Conservation (phyloP, 2,797 vertebrate species). For the Clamator glandarius region DNA sequence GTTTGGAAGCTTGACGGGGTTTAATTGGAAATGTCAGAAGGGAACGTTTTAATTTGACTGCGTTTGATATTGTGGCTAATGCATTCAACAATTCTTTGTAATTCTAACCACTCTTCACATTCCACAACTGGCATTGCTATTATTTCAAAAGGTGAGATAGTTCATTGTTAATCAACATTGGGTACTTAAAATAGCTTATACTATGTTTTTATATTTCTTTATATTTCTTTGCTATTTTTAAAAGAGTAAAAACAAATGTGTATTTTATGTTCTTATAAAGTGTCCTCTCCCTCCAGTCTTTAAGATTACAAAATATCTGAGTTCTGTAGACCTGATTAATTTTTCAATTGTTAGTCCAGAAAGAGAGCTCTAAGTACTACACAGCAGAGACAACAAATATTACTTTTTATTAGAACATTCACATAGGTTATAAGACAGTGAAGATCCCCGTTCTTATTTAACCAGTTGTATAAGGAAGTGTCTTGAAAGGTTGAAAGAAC, state of each 20-base stretch:
- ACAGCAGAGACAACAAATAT: background rate
- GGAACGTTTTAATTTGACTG: conserved; percentile 69
- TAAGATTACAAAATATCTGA: background rate
- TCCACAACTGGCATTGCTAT: conserved; percentile 20
- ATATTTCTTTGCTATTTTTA: background rate
- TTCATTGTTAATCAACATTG: conserved; percentile 45
- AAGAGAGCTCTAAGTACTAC: background rate
- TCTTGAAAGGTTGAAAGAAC: background rate
- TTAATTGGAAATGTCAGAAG: conserved; percentile 73
- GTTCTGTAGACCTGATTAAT: accelerated
- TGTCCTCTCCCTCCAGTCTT: accelerated
- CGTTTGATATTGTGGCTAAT: conserved; percentile 65
- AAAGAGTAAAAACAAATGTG: background rate
- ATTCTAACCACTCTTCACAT: conserved; percentile 44
- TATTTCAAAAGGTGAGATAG: conserved; percentile 56
- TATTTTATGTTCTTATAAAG: background rate
- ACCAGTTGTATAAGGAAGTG: background rate
- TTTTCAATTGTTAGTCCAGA: background rate
- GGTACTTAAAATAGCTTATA: background rate
- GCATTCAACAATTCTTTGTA: background rate
- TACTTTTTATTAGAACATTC: background rate
- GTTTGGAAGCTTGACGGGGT: conserved; percentile 62
- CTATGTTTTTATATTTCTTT: background rate
- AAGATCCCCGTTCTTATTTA: background rate
- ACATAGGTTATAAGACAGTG: background rate